phyloP scores from a whole-genome alignment of 1,140 invertebrate species.

The Drosophila erecta region DNA sequence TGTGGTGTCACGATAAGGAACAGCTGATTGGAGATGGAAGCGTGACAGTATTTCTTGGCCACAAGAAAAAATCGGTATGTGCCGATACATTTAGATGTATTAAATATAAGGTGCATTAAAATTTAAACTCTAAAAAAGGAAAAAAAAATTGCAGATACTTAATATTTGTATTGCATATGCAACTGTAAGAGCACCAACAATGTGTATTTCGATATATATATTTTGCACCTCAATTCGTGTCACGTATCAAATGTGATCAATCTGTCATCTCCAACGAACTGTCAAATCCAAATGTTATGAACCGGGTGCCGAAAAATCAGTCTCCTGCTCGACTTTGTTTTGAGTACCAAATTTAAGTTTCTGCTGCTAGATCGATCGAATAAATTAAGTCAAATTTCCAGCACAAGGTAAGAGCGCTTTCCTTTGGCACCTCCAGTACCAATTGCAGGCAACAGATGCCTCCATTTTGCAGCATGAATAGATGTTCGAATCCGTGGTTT shows the following conservation, averaged over 20 bases:
- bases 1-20: slow-evolving; percentile 1
- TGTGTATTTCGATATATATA: background rate
- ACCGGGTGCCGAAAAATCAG: slow-evolving; percentile 9
- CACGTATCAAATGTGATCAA: background rate
- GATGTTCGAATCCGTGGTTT: slow-evolving; percentile 63
- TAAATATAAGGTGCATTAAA: too few relatives aligned
- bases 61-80: too few relatives aligned
- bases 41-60: background rate
- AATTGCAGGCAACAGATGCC: slow-evolving; percentile 19
- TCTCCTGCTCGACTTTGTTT: slow-evolving; percentile 9
- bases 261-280: slow-evolving; percentile 1
- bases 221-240: background rate
- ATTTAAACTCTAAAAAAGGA: too few relatives aligned
- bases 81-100: too few relatives aligned
- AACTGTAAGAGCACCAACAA: too few relatives aligned
- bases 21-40: slow-evolving; percentile 23
- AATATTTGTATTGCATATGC: background rate
- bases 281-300: slow-evolving; percentile 4
- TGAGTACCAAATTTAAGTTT: slow-evolving; percentile 25
- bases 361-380: background rate
- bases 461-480: slow-evolving; percentile 61
- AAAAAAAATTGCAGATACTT: too few relatives aligned
- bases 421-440: slow-evolving; percentile 6
- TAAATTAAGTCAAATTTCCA: background rate
- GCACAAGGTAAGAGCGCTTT: slow-evolving; percentile 14